Base-by-base conservation (phyloP, 2,888 invertebrate species). In the Aelia acuminata region DNA sequence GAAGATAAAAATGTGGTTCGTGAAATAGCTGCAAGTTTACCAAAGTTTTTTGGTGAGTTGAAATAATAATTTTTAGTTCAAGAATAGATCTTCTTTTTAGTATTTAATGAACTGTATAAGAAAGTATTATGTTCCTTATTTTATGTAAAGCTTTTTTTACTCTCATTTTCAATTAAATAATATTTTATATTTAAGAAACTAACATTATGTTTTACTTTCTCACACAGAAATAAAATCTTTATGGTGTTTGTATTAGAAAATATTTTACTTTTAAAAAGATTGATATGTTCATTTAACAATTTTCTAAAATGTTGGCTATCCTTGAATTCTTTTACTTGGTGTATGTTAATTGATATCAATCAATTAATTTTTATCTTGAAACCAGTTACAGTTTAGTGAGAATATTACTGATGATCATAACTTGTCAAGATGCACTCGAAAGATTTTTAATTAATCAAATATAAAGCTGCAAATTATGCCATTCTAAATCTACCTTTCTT, bases 31-130 rank as follows among this genome's bases (percentile, higher is more conserved):
- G 85, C 87, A 63, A 84, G 87, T 84, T 89, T 89, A 70, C 90
- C 90, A n/a, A 84, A 88, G 70, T 84, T 88, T 87, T 90, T 90
- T 84, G 90, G 90, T 90, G 87, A 90, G 90, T 84, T 39, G 18
- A 43, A 39, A n/a, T 31, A 87, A 43, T 43, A 39, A 80, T 10
- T n/a, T 80, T 85, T 85, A 35, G 22, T 47, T 49, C n/a, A 50
- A 48, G 13, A 31, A 39, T 47, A 31, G 3, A 0, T 85, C 49
- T 50, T 50, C 49, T 26, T 48, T 48, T 49, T n/a, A 20, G 8
- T 70, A 35, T 70, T 70, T 18, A 75, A 10, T 75, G 75, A 35
- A 39, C 75, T 80, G 15, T 31, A 22, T 11, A 26, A 31, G 18
- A 47, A 48, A 26, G 22, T 84, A 48, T 26, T 84, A 47, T 26